Evolutionary conservation across 2,113 vertebrate species (phyloP), one percentile per base, ranked within the genome.

Genomic region (Loxodonta africana): DNA sequence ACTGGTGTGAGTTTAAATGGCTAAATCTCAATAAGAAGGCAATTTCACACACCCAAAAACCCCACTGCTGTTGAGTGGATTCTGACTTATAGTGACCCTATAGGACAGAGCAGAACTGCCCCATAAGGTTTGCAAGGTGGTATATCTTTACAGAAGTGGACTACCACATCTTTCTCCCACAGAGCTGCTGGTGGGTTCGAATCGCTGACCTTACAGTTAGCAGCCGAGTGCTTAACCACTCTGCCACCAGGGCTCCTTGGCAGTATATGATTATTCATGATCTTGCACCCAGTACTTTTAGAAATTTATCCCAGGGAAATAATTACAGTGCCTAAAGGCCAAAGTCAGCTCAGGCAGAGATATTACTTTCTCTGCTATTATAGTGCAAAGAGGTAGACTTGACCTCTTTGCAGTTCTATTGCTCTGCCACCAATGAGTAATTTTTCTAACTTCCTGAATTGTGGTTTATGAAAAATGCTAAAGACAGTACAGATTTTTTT

Each of bases 391-490:
- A 78, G 76, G 44, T 48, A 78, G 44, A 78, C 14, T 28, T 73
- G 69, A 73, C n/a, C 69, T 73, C 18, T 8, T 23, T 0, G 26
- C 60, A 85, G 60, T 89, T 96, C 76, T 73, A 44, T 0, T 2
- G 23, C 28, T 69, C 82, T 57, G 90, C 80, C 87, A 83, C 83
- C 63, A 95, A 77, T 78, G 88, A 73, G 89, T 41, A 69, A 65
- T 89, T 90, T 91, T 77, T 88, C 69, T 73, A 76, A 83, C 57
- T 80, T 93, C 83, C 80, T 89, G 53, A 91, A 65, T 23, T 65
- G 86, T 57, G 63, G 74, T 8, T 93, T 80, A 44, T 37, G 57
- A 83, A 88, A 87, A 89, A 94, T 77, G 88, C 67, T 96, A 83
- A 95, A 92, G 90, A 71, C 65, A 88, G 85, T 57, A 90, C 8